Evolutionary conservation across 1,140 invertebrate genomes (phyloP), one percentile per base, ranked within the genome.

Genomic region (Drosophila micromelanica): DNA sequence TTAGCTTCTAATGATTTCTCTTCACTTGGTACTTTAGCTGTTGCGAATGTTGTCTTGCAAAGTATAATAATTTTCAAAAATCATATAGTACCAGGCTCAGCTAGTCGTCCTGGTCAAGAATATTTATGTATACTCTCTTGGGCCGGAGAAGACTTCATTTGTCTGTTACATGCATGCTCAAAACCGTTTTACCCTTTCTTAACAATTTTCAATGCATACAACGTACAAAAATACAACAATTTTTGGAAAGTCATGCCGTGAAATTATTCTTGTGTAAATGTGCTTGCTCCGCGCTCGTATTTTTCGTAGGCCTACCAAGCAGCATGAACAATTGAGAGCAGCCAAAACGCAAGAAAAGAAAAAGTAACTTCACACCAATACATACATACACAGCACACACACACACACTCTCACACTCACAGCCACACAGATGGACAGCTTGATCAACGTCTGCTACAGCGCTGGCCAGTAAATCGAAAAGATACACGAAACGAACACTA

Each of bases 241-340:
- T 67, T 85, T 89, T 89, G 85, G 84, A 89, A 89, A 89, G 84
- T 89, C 84, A 84, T 74, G 73, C 51, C 70, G 73, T 73, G 76
- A 89, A 89, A 90, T 89, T 70, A 80, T 89, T 89, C 84, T 87
- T 57, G 72, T 74, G 52, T 72, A 67, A 73, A 64, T 51, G 46
- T 23, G 46, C 46, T 48, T 23, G 46, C 23, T 23, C 12, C 12
- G n/a, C 46, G 61, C 69, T 62, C 70, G 71, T 87, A 74, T 89
- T 84, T 89, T 60, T 71, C 79, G 74, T 89, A 89, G 84, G 84
- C 84, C 84, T 89, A 89, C 60, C 65, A 51, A 60, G 43, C 55
- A 70, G 63, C 62, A 65, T 76, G 64, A 79, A 89, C 84, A 89
- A 89, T 89, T 80, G 84, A 89, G 84, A 89, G 84, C 84, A 84